These are phyloP conservation scores for Maniola jurtina DNA, from an alignment of 1,140 invertebrate genomes.

Conservation along the genomic window DNA sequence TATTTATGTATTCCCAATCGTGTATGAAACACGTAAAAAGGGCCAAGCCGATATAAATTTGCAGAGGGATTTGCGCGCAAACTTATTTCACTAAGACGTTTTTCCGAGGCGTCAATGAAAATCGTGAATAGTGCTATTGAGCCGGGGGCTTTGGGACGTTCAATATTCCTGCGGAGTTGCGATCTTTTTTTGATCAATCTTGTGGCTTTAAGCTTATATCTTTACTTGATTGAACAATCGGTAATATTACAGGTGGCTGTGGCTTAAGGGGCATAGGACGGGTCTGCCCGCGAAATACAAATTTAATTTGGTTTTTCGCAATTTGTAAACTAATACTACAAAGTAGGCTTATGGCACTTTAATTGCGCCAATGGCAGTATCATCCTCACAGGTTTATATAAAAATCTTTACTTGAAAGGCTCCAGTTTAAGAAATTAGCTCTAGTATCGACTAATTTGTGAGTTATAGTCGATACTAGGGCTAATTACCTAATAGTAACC, in stretches of 20 bases:
- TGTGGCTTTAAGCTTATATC: conserved; percentile 17
- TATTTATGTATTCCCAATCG: conserved; percentile 11
- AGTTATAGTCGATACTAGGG: no score
- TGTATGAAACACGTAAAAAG: conserved; percentile 11
- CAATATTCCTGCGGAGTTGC: conserved; percentile 7
- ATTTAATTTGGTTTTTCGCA: no score
- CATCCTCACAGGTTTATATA: no score
- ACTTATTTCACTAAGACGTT: conserved; percentile 16
- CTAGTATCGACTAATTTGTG: no score
- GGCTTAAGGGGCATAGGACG: not conserved
- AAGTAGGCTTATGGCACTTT: no score
- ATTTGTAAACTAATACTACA: no score
- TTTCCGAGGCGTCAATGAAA: conserved; percentile 15
- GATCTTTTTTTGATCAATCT: conserved; percentile 11
- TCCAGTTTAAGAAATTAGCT: no score
- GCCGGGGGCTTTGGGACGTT: conserved; percentile 1
- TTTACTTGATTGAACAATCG: conserved; percentile 15
- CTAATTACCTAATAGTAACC: no score
- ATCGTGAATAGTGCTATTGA: conserved; percentile 15
- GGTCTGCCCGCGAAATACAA: no score
- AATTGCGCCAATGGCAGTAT: no score
- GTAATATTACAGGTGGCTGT: not conserved
- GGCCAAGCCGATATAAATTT: conserved; percentile 15
- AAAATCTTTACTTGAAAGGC: no score
- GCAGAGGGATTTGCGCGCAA: conserved; percentile 7